Evolutionary conservation across 2,888 invertebrate genomes (phyloP).

Genomic region (Mimas tiliae): DNA sequence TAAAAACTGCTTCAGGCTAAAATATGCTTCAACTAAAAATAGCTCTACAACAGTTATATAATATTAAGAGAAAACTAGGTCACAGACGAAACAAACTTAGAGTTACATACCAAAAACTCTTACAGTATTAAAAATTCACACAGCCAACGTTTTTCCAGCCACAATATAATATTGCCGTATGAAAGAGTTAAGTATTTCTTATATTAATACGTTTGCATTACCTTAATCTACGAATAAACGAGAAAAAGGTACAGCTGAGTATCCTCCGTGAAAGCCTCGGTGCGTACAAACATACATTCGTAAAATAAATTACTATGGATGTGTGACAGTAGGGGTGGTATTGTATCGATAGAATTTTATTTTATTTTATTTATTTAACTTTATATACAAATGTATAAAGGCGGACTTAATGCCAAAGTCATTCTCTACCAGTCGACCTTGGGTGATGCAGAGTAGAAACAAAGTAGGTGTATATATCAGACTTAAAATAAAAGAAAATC

Average conservation of each 20-base stretch:
- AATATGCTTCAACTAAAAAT: neutral
- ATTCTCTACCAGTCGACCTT: too few species aligned
- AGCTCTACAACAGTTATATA: neutral
- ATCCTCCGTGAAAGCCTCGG: slow-evolving; percentile 23
- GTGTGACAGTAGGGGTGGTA: slow-evolving; percentile 35
- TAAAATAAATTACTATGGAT: slow-evolving; percentile 58
- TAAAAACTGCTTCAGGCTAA: neutral
- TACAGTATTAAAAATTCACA: neutral
- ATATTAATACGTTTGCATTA: slow-evolving; percentile 23
- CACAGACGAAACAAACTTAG: neutral
- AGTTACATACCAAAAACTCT: neutral
- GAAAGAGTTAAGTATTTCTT: slow-evolving; percentile 19
- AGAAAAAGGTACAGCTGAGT: slow-evolving; percentile 14
- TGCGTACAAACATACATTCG: slow-evolving; percentile 50
- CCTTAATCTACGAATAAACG: slow-evolving; percentile 23
- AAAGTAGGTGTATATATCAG: too few species aligned
- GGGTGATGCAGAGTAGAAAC: too few species aligned
- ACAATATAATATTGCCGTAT: neutral
- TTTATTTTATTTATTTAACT: too few species aligned
- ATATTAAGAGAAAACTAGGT: neutral
- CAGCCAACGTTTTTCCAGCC: neutral
- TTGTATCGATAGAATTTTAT: neutral
- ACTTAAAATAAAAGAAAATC: too few species aligned
- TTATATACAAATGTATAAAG: too few species aligned
- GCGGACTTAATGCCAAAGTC: too few species aligned